Evolutionary conservation across 2,797 vertebrate species (phyloP).

Genomic region (Sebastes paucispinis): DNA sequence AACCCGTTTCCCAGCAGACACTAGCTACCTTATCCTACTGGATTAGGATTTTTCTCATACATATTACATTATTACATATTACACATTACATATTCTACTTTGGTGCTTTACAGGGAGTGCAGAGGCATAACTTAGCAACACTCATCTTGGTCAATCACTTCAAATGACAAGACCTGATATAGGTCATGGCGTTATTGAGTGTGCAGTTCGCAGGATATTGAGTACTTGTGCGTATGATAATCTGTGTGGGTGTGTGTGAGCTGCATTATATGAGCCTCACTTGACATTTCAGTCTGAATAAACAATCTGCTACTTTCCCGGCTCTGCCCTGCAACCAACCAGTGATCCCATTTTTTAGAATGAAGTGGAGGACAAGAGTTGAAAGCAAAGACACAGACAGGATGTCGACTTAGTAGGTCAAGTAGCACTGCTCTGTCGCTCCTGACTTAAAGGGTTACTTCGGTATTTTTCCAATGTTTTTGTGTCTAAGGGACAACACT

Average conservation of each 20-base stretch:
- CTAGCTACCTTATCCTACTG: neutral
- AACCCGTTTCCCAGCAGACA: neutral
- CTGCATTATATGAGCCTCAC: neutral
- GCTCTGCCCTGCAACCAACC: neutral
- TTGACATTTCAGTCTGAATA: conserved; percentile 43
- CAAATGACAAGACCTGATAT: neutral
- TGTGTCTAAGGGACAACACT: neutral
- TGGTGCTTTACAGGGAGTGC: neutral
- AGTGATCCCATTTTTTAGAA: conserved; percentile 6
- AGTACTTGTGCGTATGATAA: neutral
- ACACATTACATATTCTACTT: neutral
- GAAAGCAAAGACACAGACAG: conserved; percentile 1
- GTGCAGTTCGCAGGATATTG: neutral
- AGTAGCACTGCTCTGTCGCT: neutral
- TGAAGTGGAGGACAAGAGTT: neutral
- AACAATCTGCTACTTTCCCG: neutral
- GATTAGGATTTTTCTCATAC: neutral
- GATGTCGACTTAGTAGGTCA: conserved; percentile 18
- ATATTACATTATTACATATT: too few relatives aligned
- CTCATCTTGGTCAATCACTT: neutral
- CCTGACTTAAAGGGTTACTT: neutral
- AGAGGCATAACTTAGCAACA: neutral
- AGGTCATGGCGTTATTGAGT: neutral
- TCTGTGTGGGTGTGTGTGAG: neutral
- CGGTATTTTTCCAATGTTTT: neutral